Evolutionary conservation across 1,140 invertebrate genomes (phyloP), one percentile per base, ranked within the genome.

Genomic region (Conopomorpha cramerella): DNA sequence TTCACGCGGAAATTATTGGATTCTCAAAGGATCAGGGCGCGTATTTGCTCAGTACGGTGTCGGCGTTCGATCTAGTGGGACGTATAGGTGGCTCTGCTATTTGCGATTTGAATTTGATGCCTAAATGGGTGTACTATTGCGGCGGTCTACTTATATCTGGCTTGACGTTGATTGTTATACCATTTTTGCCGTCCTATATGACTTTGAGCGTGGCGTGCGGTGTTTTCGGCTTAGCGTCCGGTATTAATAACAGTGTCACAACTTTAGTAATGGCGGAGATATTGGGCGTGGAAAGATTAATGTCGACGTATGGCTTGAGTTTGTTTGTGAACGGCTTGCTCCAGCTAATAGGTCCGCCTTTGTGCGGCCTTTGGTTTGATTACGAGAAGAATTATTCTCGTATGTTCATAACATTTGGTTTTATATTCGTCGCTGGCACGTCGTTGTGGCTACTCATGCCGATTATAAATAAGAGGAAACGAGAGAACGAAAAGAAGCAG

Each of bases 241-340:
- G 91, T 1, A 81, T 86, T n/a, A 92, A 92, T 65, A 88, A 92
- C 1, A 89, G 90, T 10, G 85, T 92, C 0, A 92, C 89, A 0
- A 89, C 90, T 0, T 84, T 92, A 23, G 88, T 92, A 0, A 90
- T 92, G 87, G 89, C 89, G 1, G 90, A 92, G 59, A 85, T 91
- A 78, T 63, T 93, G 2, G 91, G 91, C 1, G 84, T 86, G 1
- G 90, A 92, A 45, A 79, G 87, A 23, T 53, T 93, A 8, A 90
- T 89, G 33, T 91, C 89, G 0, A 90, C 90, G 0, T 93, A 92
- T 48, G 90, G 90, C 1, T 90, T 93, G 14, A 90, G 89, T 38
- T 70, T 93, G 2, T 92, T 92, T 48, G 84, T 92, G 1, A 92
- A 92, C 61, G 91, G 90, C 0, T 67, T 92, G 6, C 62, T 92